These are phyloP conservation scores for Fissipunctia ypsillon DNA, from an alignment of 2,888 invertebrate species.

Conservation along the genomic window DNA sequence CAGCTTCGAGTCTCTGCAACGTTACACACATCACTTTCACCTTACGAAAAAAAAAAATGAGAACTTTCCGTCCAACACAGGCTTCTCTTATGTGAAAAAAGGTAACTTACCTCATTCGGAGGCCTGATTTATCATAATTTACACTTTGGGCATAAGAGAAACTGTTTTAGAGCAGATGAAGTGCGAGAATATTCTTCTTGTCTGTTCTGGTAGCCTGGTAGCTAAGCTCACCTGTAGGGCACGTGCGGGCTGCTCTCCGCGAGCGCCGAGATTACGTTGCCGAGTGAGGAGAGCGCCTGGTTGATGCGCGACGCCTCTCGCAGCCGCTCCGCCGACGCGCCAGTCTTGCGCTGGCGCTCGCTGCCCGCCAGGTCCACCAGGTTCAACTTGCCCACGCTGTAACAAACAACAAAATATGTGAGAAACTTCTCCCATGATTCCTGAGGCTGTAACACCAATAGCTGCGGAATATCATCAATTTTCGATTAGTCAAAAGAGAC, in stretches of 20 bases:
- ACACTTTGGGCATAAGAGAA: neutral
- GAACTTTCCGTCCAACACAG: neutral
- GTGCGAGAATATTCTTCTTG: neutral
- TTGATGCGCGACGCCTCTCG: constrained; percentile 99
- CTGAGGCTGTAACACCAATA: neutral
- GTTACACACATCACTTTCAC: neutral
- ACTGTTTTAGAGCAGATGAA: neutral
- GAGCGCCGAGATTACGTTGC: constrained; percentile 99
- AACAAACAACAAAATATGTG: neutral
- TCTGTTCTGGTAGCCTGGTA: neutral
- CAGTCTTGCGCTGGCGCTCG: constrained; percentile 99
- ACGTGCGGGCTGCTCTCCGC: constrained; percentile 98
- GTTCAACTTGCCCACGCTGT: constrained; percentile 98
- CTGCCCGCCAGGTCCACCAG: constrained; percentile 99
- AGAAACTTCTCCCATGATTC: no score
- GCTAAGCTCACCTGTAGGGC: constrained; percentile 92
- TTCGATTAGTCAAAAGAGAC: neutral
- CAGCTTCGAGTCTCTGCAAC: constrained; percentile 97
- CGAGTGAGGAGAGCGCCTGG: constrained; percentile 98
- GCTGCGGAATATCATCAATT: no score
- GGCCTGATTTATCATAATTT: neutral
- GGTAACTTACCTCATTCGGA: neutral
- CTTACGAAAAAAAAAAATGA: neutral
- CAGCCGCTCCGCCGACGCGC: constrained; percentile 97
- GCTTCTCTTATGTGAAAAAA: neutral